Evolutionary conservation across 2,113 vertebrate genomes (phyloP), one percentile per base, ranked within the genome.

Genomic region (Trematocara stigmaticum): DNA sequence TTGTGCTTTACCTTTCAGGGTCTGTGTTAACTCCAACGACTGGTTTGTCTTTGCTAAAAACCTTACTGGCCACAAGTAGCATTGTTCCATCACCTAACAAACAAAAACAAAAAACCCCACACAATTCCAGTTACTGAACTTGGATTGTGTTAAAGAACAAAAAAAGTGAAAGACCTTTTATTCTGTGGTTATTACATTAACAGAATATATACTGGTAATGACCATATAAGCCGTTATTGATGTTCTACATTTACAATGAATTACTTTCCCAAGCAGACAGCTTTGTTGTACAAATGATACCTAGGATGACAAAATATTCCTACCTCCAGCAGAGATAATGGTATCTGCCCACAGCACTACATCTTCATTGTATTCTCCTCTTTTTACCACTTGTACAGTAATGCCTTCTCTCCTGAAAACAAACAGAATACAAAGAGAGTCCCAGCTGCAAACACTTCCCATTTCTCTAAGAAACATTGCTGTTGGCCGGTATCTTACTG

Each of bases 1-100:
- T 6, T 5, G 23, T 57, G 82, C 23, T 23, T 97, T 97, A 99
- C 99, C 98, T 97, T 91, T 99, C 98, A 52, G 99, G 99, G 91
- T 99, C 99, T 3, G 99, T 99, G 92, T 99, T 99, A 51, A 99
- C 97, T 53, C 98, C 99, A 13, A 99, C 97, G 64, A 99, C 98
- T 51, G 98, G 98, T 91, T 99, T 99, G 94, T 96, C 96, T 88
- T 97, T 97, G 94, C 98, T 98, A 13, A 98, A 96, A 83, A 99
- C 98, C 92, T 99, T 99, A 96, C 98, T 98, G 90, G 99, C 99
- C 84, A 98, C 98, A 84, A 99, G 95, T 31, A 99, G 96, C 98
- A 99, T 99, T 26, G 99, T 99, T 79, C 99, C 99, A 79, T 99
- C 99, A 92, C 99, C 99, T 96, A 66, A 92, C 71, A 89, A 92